Evolutionary conservation across 2,113 vertebrate genomes (phyloP).

Genomic region (Rhadina sibilatrix): DNA sequence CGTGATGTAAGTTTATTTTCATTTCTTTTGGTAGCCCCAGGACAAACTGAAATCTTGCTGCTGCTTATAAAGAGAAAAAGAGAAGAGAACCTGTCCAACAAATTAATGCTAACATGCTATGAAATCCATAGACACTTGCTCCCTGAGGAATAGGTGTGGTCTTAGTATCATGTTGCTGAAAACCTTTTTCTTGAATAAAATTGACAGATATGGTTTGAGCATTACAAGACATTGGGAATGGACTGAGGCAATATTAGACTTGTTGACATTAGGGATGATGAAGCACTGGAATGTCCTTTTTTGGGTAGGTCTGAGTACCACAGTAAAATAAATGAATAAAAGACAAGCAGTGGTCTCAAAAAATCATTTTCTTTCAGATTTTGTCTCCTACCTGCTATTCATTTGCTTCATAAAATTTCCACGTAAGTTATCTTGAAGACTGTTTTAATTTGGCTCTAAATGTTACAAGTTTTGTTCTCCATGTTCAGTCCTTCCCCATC

Average conservation of each 20-base stretch:
- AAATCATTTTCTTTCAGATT: neutral
- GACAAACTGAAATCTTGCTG: constrained; percentile 1
- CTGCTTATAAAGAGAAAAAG: neutral
- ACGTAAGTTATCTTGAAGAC: accelerated
- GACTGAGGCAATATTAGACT: neutral
- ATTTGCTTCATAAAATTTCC: neutral
- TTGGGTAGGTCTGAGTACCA: neutral
- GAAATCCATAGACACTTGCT: neutral
- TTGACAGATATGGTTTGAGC: neutral
- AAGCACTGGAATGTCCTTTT: neutral
- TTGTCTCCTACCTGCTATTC: neutral
- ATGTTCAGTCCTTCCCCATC: neutral
- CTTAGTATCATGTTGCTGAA: neutral
- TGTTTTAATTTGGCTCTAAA: neutral
- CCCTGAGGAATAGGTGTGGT: constrained; percentile 13
- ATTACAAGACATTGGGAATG: neutral
- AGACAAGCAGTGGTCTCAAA: neutral
- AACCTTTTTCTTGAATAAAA: neutral
- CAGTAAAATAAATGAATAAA: neutral
- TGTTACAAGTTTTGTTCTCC: neutral
- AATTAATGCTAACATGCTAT: neutral
- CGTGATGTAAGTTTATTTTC: constrained; percentile 21
- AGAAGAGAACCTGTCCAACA: neutral
- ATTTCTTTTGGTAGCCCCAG: constrained; percentile 1
- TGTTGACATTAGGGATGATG: neutral